Base-by-base conservation (phyloP, 1,140 invertebrate genomes). In the Cotesia typhae region DNA sequence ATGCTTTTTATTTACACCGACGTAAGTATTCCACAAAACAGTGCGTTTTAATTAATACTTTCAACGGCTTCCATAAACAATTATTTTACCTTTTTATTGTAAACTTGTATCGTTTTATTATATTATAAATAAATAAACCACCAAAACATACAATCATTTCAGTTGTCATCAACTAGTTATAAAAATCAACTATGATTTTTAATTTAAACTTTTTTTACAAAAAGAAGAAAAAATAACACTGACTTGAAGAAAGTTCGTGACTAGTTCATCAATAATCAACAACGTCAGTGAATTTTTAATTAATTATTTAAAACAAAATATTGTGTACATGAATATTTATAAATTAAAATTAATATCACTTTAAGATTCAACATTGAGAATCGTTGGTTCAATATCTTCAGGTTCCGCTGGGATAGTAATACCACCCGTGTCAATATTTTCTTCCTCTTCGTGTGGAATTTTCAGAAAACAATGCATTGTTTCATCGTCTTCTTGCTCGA, bases 401-500 rank as follows among this genome's bases (percentile, higher is more conserved):
- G 84, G 80, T 64, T 86, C 83, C 10, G 88, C 89, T 6, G 89
- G 89, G 78, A 91, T 90, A 6, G 89, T 90, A 51, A 91, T 90
- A n/a, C 90, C 90, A 36, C 90, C 90, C 14, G 89, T 90, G 74
- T 91, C 89, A 28, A 90, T 82, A 59, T 86, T 84, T 68, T 90
- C 89, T 70, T 90, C 89, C 65, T 88, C 86, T 78, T 82, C 86
- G 74, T 76, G 84, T 79, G 77, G 81, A 73, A 88, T 82, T 61
- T 87, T 87, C 60, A 89, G 77, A 74, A 89, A 88, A 76, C 88
- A 89, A 72, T 89, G 87, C 63, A 84, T 84, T 1, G 84, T 85
- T 76, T 85, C 85, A 14, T 85, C 86, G 68, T 87, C 86, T 52
- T 85, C 85, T 72, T 80, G 81, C n/a, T 84, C 82, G n/a, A 83